phyloP scores from a whole-genome alignment of 1,140 invertebrate genomes.

The Drosophila pachea region DNA sequence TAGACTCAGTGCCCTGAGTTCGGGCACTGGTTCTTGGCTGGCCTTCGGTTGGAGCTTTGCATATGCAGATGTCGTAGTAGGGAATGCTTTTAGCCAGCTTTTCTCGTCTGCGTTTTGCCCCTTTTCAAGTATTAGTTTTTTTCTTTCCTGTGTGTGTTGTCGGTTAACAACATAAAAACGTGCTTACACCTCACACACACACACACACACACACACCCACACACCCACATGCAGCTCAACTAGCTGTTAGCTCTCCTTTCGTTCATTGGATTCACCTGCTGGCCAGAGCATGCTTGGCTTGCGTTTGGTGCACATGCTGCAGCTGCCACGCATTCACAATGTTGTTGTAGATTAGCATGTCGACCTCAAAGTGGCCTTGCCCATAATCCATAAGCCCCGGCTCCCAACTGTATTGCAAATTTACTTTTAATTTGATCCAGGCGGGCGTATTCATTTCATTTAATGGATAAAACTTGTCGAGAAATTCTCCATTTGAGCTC shows the following conservation, averaged over 20 bases:
- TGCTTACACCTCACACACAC: constrained; percentile 61
- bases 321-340: not conserved
- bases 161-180: constrained; percentile 73
- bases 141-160: constrained; percentile 27
- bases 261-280: constrained; percentile 53
- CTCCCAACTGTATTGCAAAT: constrained; percentile 27
- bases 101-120: constrained; percentile 16
- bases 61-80: constrained; percentile 59
- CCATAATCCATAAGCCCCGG: constrained; percentile 24
- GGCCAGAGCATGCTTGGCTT: constrained; percentile 5
- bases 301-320: not conserved
- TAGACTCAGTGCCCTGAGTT: not conserved
- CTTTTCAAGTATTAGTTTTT: constrained; percentile 5
- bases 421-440: constrained; percentile 46
- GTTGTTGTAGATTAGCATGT: constrained; percentile 53
- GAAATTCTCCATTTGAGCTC: constrained; percentile 52
- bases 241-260: constrained; percentile 32
- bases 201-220: constrained; percentile 11
- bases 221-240: constrained; percentile 10
- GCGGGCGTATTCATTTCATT: constrained; percentile 42
- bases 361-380: constrained; percentile 32
- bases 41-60: constrained; percentile 21
- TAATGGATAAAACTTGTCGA: constrained; percentile 66
- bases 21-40: no score
- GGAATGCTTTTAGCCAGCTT: constrained; percentile 47